These are phyloP conservation scores for Notothenia rossii DNA, from an alignment of 2,113 vertebrate species.

Conservation along the genomic window DNA sequence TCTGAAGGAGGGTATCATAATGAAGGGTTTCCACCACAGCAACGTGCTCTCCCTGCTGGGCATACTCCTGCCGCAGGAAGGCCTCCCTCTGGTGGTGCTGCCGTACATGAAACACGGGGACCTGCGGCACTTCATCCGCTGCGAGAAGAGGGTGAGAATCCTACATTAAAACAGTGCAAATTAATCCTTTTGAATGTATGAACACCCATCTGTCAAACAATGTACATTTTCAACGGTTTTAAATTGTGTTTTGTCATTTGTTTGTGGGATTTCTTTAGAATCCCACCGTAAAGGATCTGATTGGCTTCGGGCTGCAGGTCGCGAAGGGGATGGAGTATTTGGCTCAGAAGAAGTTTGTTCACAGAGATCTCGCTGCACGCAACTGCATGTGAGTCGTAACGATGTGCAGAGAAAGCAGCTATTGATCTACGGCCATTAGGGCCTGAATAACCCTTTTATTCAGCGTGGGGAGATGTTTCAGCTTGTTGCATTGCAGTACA, in stretches of 20 bases:
- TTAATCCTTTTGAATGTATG: neutral
- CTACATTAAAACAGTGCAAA: slow-evolving; percentile 22
- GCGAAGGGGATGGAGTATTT: slow-evolving; percentile 96
- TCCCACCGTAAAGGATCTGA: slow-evolving; percentile 95
- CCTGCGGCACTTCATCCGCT: slow-evolving; percentile 94
- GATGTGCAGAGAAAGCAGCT: neutral
- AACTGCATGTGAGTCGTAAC: slow-evolving; percentile 95
- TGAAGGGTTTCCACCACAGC: slow-evolving; percentile 94
- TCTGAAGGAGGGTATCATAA: slow-evolving; percentile 94
- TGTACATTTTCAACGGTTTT: neutral
- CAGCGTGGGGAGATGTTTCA: neutral
- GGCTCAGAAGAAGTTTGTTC: slow-evolving; percentile 95
- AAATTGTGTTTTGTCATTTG: slow-evolving; percentile 2
- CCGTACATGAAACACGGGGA: slow-evolving; percentile 97
- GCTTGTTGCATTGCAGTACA: neutral
- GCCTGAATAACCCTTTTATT: neutral
- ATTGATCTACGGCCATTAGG: neutral
- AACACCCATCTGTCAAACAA: neutral
- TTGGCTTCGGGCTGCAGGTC: slow-evolving; percentile 96
- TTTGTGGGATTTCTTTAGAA: slow-evolving; percentile 79
- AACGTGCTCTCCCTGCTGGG: slow-evolving; percentile 94
- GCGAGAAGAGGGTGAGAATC: slow-evolving; percentile 86
- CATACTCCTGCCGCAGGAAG: slow-evolving; percentile 89
- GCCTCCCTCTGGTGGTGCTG: slow-evolving; percentile 92
- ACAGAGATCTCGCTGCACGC: slow-evolving; percentile 95